These are phyloP conservation scores for Schrankia costaestrigalis DNA, from an alignment of 2,888 invertebrate species.

Conservation along the genomic window DNA sequence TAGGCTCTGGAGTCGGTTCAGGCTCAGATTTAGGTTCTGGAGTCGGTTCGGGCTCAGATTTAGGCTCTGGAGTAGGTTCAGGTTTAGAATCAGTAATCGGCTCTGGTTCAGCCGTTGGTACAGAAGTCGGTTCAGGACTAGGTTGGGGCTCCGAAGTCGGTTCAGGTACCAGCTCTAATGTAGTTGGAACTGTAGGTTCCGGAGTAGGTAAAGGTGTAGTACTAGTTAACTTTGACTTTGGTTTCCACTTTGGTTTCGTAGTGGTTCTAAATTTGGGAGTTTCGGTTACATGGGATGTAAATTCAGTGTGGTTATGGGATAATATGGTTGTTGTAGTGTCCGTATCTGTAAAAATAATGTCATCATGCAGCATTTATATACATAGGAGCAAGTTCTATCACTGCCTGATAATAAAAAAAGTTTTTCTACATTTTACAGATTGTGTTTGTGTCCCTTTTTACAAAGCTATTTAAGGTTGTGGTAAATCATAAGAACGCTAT, in stretches of 20 bases:
- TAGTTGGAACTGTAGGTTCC: slow-evolving; percentile 49
- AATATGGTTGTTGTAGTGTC: slow-evolving; percentile 60
- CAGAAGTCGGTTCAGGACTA: slow-evolving; percentile 31
- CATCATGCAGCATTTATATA: slow-evolving; percentile 66
- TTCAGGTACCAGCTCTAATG: slow-evolving; percentile 7
- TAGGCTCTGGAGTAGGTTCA: slow-evolving; percentile 43
- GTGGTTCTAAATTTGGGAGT: slow-evolving; percentile 24
- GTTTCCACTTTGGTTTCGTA: slow-evolving; percentile 46
- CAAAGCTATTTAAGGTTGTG: too few relatives aligned
- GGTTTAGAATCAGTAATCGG: slow-evolving; percentile 22
- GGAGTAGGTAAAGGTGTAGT: slow-evolving; percentile 50
- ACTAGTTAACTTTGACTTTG: slow-evolving; percentile 55
- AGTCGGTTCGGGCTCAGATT: slow-evolving; percentile 15
- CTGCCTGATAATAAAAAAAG: slow-evolving; percentile 14
- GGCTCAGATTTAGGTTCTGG: slow-evolving; percentile 41
- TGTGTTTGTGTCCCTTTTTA: too few relatives aligned
- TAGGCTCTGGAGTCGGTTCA: slow-evolving; percentile 33
- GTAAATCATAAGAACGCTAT: too few relatives aligned
- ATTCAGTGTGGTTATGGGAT: slow-evolving; percentile 30
- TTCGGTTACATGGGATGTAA: slow-evolving; percentile 25
- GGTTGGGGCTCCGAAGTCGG: slow-evolving; percentile 28
- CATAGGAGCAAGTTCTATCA: slow-evolving; percentile 35
- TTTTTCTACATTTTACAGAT: too few relatives aligned
- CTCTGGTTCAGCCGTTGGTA: slow-evolving; percentile 39
- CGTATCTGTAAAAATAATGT: slow-evolving; percentile 73